phyloP scores from a whole-genome alignment of 2,113 vertebrate species.

The Lagopus leucura region DNA sequence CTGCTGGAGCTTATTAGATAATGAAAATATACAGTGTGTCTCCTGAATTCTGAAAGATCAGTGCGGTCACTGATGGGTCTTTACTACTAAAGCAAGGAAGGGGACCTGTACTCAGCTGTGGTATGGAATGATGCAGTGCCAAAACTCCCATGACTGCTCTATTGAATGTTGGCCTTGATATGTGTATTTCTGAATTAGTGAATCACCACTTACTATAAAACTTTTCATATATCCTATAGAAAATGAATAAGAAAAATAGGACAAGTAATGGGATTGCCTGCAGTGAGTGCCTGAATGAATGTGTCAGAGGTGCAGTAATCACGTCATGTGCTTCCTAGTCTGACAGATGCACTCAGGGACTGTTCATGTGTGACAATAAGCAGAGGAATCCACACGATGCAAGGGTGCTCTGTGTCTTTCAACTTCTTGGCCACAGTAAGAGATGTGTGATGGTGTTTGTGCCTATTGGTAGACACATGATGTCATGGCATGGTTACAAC shows the following conservation, averaged over 20 bases:
- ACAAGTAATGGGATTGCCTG: neutral
- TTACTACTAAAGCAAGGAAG: neutral
- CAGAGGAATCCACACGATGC: rapidly evolving
- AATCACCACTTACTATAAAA: neutral
- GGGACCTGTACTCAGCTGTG: neutral
- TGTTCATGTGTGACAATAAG: neutral
- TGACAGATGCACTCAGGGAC: neutral
- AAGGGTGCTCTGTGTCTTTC: rapidly evolving
- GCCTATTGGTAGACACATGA: rapidly evolving
- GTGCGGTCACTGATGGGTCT: neutral
- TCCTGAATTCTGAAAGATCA: neutral
- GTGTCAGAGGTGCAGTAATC: neutral
- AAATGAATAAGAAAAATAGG: neutral
- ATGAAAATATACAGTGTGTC: neutral
- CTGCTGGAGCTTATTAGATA: neutral
- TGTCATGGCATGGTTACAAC: neutral
- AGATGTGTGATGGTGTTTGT: neutral
- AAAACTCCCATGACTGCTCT: neutral
- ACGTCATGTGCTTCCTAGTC: neutral
- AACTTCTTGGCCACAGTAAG: neutral
- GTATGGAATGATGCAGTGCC: neutral
- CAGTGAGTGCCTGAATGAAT: neutral
- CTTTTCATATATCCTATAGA: neutral
- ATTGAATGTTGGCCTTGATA: neutral
- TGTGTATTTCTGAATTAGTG: neutral